Base-by-base conservation (phyloP, 2,797 vertebrate genomes). In the Spondyliosoma cantharus region DNA sequence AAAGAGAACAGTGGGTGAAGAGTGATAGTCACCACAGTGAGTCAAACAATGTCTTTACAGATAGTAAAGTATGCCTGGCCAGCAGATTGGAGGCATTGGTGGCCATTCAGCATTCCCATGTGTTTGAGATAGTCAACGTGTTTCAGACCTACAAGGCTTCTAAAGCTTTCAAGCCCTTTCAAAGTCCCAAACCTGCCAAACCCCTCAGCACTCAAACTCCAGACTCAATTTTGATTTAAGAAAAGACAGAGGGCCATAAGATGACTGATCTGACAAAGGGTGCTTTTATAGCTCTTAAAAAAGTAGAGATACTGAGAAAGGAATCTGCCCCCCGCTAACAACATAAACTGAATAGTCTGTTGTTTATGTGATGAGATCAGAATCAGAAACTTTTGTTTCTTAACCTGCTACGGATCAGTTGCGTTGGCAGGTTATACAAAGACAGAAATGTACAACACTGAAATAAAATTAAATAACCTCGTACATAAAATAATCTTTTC, bases 181-280 rank as follows among this genome's bases (percentile, higher is more conserved):
- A 80, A 76, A 69, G 49, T 71, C 62, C 66, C 56, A 67, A 72
- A 74, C 66, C 63, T 79, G 62, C 74, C 76, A 86, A 84, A 81
- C 57, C 56, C 37, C 70, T 87, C 75, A 77, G 72, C 74, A 86
- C 84, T 89, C 80, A 79, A 84, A 85, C 71, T 79, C 52, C 58
- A 74, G 60, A 70, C 83, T 57, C 53, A 82, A 73, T 87, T 89
- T 81, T 78, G 78, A 91, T 91, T 91, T 86, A 84, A 89, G 75
- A 86, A 81, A 90, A 89, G 76, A 82, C 53, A 72, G 80, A 79
- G 49, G 64, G 62, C 69, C 68, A 84, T 87, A 84, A 89, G 88
- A 92, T 88, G 87, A 76, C 73, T 86, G 87, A 91, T 83, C 69
- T 82, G 63, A 93, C 92, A 93, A 92, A 90, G 90, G 86, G 64